A percentile compares a stretch with the other conserved stretches of the same genome.
phyloP scores from a whole-genome alignment of 2,113 vertebrate genomes.

The Orycteropus afer region DNA sequence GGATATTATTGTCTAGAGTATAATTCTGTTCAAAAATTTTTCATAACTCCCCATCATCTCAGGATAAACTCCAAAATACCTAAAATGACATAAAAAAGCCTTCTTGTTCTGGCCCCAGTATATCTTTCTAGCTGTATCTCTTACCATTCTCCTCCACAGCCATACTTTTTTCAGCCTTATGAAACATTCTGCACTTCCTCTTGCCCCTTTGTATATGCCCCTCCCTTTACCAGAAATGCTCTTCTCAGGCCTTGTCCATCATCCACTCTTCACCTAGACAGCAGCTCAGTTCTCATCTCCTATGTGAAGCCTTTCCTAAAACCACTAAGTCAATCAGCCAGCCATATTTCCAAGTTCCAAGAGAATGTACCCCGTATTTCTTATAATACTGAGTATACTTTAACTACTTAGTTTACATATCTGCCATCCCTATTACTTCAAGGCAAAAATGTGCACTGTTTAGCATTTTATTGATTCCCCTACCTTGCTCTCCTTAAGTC shows the following conservation, averaged over 20 bases:
- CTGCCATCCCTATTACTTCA: neutral
- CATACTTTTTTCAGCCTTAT: neutral
- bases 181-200: neutral
- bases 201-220: neutral
- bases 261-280: neutral
- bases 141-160: neutral
- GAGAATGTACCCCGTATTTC: neutral
- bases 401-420: neutral
- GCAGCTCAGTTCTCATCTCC: neutral
- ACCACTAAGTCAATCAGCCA: neutral
- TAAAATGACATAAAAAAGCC: neutral
- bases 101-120: neutral
- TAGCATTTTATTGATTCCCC: neutral
- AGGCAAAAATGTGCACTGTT: neutral
- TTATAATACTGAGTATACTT: neutral
- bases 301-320: neutral
- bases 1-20: neutral
- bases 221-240: neutral
- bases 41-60: neutral
- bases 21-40: slow-evolving; percentile 20
- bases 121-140: neutral
- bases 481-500: neutral
- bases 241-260: slow-evolving; percentile 4
- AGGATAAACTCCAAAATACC: neutral
- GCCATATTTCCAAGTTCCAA: neutral